Percentiles rank a stretch among this genome's conserved stretches.
phyloP scores from a whole-genome alignment of 2,113 vertebrate genomes.

The Corvus cornix region DNA sequence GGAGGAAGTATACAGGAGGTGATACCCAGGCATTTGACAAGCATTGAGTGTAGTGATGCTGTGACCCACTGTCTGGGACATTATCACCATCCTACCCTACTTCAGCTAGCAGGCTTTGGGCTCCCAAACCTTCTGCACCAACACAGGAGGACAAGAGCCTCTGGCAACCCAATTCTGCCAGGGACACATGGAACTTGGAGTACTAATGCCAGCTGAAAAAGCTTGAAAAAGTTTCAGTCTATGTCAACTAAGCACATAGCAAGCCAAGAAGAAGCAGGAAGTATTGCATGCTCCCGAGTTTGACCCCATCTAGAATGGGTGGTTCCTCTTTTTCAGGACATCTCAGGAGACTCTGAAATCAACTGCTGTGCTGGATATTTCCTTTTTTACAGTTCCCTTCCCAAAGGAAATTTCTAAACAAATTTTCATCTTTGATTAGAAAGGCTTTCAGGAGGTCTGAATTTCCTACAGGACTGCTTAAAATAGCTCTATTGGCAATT shows the following conservation, averaged over 20 bases:
- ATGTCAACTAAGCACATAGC: neutral
- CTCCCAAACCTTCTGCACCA: neutral
- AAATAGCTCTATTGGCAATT: neutral
- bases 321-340: neutral
- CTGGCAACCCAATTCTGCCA: neutral
- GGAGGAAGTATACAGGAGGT: neutral
- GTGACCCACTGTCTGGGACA: neutral
- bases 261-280: neutral
- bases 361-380: neutral
- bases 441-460: neutral
- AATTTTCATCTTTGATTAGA: neutral
- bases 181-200: neutral
- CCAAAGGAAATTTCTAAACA: neutral
- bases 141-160: neutral
- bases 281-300: neutral
- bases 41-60: accelerated
- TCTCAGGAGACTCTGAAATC: neutral
- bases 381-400: neutral
- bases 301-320: accelerated
- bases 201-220: neutral
- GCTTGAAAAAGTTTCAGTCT: neutral
- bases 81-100: neutral
- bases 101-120: neutral
- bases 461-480: neutral
- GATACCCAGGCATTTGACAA: neutral